phyloP scores from a whole-genome alignment of 1,140 invertebrate species.

The Heterodera schachtii region DNA sequence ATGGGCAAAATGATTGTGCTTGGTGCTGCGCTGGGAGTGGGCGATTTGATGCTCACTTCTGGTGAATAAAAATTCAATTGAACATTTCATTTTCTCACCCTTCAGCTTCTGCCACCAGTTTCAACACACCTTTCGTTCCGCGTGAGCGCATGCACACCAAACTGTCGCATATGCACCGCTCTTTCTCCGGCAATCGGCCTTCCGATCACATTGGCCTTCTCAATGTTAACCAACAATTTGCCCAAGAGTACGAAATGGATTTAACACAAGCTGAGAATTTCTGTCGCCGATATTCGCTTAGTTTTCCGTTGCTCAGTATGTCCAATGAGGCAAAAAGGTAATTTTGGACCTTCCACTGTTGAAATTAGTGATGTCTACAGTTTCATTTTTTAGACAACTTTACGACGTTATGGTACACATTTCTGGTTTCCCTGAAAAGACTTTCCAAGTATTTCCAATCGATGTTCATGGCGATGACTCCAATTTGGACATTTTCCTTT shows the following conservation, averaged over 20 bases:
- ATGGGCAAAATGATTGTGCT: slow-evolving; percentile 70
- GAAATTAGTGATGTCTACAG: too few relatives aligned
- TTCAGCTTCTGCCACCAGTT: slow-evolving; percentile 89
- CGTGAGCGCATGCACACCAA: slow-evolving; percentile 69
- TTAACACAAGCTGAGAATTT: slow-evolving; percentile 79
- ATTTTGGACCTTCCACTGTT: too few relatives aligned
- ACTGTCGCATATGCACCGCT: slow-evolving; percentile 77
- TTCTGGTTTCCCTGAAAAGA: slow-evolving; percentile 85
- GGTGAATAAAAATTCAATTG: neutral
- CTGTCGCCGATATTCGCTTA: slow-evolving; percentile 87
- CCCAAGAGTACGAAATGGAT: slow-evolving; percentile 77
- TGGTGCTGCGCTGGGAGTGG: slow-evolving; percentile 66
- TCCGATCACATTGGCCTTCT: slow-evolving; percentile 94
- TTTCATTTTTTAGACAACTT: slow-evolving; percentile 73
- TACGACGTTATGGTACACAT: slow-evolving; percentile 78
- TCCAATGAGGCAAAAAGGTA: slow-evolving; percentile 29
- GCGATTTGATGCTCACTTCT: slow-evolving; percentile 53
- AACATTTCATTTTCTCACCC: neutral
- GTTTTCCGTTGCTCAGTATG: slow-evolving; percentile 84
- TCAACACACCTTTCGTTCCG: slow-evolving; percentile 77
- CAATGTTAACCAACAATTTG: slow-evolving; percentile 86
- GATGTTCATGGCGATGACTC: slow-evolving; percentile 78
- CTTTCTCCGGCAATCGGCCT: slow-evolving; percentile 80
- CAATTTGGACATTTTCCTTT: slow-evolving; percentile 78
- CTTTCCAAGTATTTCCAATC: slow-evolving; percentile 76